Base-by-base conservation (phyloP, 2,888 invertebrate genomes). In the Spilosoma lubricipeda region DNA sequence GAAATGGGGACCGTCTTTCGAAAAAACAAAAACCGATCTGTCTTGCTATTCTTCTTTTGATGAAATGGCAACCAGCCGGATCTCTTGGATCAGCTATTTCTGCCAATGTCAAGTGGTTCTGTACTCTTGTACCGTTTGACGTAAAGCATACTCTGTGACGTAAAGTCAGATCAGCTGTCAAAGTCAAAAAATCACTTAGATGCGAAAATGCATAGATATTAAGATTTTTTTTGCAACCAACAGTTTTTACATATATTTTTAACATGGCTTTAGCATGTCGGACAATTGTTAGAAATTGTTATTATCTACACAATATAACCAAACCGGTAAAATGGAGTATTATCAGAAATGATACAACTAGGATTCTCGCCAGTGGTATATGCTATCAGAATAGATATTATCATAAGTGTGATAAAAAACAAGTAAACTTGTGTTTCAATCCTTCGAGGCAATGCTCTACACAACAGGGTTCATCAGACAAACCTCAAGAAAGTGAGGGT, bases 251-350 rank as follows among this genome's bases (percentile, higher is more conserved):
- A 30, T 74, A 59, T 1, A 30, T 75, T 72, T 70, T 68, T 67
- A 85, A 77, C 81, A 95, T 95, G 95, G 91, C 95, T 83, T 86
- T 93, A 71, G 82, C 89, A n/a, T 89, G 88, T 85, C 93, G 92
- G 86, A 82, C 89, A 80, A 84, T 94, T 71, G 88, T 84, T 82
- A 92, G 89, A 86, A 92, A 91, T 86, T 88, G 85, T 85, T 84
- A 88, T 82, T 86, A 84, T 80, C 72, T 92, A 73, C 85, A 87
- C 78, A 90, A 85, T 81, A 78, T 92, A 90, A 90, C 91, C 86
- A 92, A 92, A 90, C 92, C 92, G 86, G 90, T 90, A 64, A 92
- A 90, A 88, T 93, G 90, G 90, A 89, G 84, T 90, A 78, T 88
- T 77, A 79, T 81, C 42, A 90, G 82, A 85, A 88, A 86, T 82